A percentile compares a stretch with the other conserved stretches of the same genome.
Evolutionary conservation across 1,140 invertebrate genomes (phyloP).

Genomic region (Bursaphelenchus mucronatus): DNA sequence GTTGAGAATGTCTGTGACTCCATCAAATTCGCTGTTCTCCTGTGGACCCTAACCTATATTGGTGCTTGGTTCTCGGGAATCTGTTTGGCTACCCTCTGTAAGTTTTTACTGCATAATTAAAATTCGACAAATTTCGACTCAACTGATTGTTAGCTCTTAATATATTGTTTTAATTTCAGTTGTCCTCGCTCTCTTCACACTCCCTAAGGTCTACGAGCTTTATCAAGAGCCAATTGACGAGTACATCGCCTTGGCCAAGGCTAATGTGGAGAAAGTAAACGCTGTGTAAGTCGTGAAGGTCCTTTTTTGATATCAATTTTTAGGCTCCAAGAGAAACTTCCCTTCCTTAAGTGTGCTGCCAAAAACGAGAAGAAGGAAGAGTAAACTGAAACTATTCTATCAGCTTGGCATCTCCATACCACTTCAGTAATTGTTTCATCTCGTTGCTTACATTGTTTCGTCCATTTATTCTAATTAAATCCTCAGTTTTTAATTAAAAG

Average conservation of each 20-base stretch:
- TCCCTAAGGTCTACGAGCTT: conserved; percentile 94
- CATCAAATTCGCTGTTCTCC: conserved; percentile 75
- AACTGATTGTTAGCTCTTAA: background rate
- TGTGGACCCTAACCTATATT: conserved; percentile 91
- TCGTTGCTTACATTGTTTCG: too few relatives aligned
- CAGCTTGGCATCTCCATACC: too few relatives aligned
- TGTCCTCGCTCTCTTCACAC: conserved; percentile 83
- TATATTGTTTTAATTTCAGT: conserved; percentile 66
- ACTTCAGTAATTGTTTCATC: too few relatives aligned
- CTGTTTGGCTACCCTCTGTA: conserved; percentile 38
- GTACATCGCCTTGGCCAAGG: conserved; percentile 78
- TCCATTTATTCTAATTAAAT: too few relatives aligned
- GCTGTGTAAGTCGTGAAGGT: background rate
- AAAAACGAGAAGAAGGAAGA: conserved; percentile 43
- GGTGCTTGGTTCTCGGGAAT: conserved; percentile 91
- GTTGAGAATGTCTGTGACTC: conserved; percentile 94
- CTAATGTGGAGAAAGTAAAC: conserved; percentile 69
- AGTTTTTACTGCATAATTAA: conserved; percentile 20
- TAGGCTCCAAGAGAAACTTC: conserved; percentile 37
- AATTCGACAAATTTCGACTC: background rate
- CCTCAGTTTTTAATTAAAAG: too few relatives aligned
- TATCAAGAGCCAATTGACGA: conserved; percentile 94
- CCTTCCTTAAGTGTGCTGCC: conserved; percentile 34
- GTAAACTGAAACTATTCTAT: conserved; percentile 14
- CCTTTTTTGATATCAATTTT: conserved; percentile 21